Conservation (phyloP, 2,888 invertebrate species). For the Cheilosia soror region DNA sequence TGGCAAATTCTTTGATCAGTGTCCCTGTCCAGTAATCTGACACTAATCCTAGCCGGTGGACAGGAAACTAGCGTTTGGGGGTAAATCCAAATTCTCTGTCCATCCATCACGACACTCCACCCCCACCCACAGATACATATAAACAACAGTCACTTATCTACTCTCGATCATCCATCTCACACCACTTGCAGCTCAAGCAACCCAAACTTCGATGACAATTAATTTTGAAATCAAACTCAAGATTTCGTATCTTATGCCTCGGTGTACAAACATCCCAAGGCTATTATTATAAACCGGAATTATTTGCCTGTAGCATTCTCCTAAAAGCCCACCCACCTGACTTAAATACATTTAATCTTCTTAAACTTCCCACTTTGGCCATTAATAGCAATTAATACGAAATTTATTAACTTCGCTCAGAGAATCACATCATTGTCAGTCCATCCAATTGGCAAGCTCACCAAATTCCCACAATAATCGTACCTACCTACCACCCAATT, state of each 20-base stretch:
- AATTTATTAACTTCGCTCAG: slow-evolving; percentile 34
- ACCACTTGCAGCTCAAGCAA: no score
- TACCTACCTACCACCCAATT: slow-evolving; percentile 1
- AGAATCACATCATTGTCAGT: slow-evolving; percentile 31
- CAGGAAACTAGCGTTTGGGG: no score
- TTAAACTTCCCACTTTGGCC: slow-evolving; percentile 22
- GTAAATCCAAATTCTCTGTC: no score
- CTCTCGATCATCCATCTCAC: no score
- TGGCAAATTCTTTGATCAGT: no score
- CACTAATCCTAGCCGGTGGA: no score
- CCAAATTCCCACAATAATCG: slow-evolving; percentile 10
- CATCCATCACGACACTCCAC: no score
- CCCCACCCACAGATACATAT: background rate
- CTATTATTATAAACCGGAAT: background rate
- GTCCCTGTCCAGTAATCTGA: no score
- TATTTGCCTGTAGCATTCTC: background rate
- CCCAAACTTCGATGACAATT: background rate
- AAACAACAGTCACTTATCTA: background rate
- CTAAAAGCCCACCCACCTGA: background rate
- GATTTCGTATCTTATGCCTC: background rate
- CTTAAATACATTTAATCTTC: background rate
- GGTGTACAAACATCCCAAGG: background rate
- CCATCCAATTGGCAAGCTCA: slow-evolving; percentile 29
- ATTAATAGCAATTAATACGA: slow-evolving; percentile 29
- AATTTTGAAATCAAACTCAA: background rate